Conservation (phyloP, 2,888 invertebrate species). For the Rhingia rostrata region DNA sequence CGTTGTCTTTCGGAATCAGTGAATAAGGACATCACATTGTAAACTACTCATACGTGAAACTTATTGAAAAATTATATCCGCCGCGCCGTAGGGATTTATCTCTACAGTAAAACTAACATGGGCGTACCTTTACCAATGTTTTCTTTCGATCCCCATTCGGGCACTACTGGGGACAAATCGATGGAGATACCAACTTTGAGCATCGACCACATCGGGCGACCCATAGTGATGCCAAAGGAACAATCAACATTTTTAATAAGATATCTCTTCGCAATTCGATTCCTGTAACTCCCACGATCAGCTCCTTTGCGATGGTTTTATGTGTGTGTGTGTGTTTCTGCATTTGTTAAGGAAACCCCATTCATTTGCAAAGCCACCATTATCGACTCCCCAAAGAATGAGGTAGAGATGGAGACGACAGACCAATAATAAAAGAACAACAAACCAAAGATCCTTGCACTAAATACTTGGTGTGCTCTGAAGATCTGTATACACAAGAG, state of each 20-base stretch:
- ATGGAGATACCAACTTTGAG: constrained; percentile 62
- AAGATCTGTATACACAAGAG: constrained; percentile 48
- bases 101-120: constrained; percentile 3
- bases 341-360: constrained; percentile 45
- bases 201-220: background rate
- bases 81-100: no score
- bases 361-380: constrained; percentile 55
- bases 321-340: constrained; percentile 32
- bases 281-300: constrained; percentile 69
- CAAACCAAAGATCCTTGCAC: constrained; percentile 59
- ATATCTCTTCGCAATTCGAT: constrained; percentile 65
- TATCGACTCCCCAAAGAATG: background rate
- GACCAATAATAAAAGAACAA: background rate
- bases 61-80: no score
- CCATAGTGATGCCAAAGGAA: constrained; percentile 12
- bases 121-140: constrained; percentile 42
- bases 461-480: constrained; percentile 52
- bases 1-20: no score
- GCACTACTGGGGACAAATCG: constrained; percentile 61
- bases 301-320: background rate
- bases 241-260: constrained; percentile 64
- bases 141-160: constrained; percentile 30
- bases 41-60: no score
- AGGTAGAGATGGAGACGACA: constrained; percentile 7
- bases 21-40: no score